Conservation (phyloP, 2,113 vertebrate genomes). For the Sylvia atricapilla region DNA sequence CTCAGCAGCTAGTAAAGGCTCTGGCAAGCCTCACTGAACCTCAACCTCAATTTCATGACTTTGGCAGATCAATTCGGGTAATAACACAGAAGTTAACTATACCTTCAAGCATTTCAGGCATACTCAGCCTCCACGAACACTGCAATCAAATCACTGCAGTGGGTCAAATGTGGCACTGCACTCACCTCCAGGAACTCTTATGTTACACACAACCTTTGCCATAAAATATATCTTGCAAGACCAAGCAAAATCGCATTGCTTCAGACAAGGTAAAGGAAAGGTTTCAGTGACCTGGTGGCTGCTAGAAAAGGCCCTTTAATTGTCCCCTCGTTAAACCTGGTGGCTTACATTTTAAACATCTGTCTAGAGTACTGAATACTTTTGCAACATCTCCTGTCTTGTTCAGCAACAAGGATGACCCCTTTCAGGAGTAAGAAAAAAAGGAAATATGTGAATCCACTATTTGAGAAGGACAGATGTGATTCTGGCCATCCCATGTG, state of each 20-base stretch:
- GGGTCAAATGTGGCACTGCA: not conserved
- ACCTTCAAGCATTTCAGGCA: not conserved
- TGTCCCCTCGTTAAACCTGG: not conserved
- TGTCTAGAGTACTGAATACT: not conserved
- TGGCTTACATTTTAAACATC: not conserved
- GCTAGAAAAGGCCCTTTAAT: not conserved
- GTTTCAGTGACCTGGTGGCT: not conserved
- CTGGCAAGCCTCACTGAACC: not conserved
- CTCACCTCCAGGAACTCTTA: not conserved
- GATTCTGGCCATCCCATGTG: not conserved
- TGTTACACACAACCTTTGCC: rapidly evolving
- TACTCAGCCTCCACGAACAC: not conserved
- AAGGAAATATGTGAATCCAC: not conserved
- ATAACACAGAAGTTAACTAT: not conserved
- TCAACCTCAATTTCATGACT: not conserved
- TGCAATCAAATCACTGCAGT: not conserved
- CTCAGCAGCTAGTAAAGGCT: not conserved
- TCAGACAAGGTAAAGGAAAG: not conserved
- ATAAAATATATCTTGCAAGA: not conserved
- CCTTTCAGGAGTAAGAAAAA: not conserved
- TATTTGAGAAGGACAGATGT: not conserved
- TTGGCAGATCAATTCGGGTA: not conserved
- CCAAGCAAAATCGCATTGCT: rapidly evolving
- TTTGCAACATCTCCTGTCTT: not conserved
- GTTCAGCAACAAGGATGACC: not conserved